These are phyloP conservation scores for Lacanobia wlatinum DNA, from an alignment of 2,888 invertebrate genomes.

Conservation along the genomic window DNA sequence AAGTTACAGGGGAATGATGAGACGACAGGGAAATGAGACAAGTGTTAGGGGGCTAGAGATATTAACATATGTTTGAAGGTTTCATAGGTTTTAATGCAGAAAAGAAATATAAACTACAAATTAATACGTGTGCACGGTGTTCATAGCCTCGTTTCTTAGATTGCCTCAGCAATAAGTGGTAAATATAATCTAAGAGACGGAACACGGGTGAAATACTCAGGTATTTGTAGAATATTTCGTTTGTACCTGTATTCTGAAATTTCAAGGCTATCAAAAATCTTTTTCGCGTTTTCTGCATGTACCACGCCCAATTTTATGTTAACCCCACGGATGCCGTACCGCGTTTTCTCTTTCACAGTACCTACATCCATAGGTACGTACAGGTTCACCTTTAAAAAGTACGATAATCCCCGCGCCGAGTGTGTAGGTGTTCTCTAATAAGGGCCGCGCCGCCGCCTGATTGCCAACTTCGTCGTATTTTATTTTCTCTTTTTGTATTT, in stretches of 20 bases:
- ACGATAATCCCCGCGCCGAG: slow-evolving; percentile 57
- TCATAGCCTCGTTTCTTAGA: too few species aligned
- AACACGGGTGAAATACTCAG: too few species aligned
- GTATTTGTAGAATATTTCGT: too few species aligned
- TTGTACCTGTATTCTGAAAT: too few species aligned
- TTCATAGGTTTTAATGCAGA: background rate
- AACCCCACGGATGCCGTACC: slow-evolving; percentile 7
- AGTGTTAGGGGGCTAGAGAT: slow-evolving; percentile 12
- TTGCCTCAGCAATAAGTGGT: too few species aligned
- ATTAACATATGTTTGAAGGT: background rate
- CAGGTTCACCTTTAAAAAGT: slow-evolving; percentile 50
- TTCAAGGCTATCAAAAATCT: too few species aligned
- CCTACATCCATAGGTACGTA: slow-evolving; percentile 5
- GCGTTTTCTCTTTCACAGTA: slow-evolving; percentile 5
- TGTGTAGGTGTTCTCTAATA: slow-evolving; percentile 74
- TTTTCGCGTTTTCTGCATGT: too few species aligned
- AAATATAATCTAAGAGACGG: too few species aligned
- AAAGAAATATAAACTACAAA: too few species aligned
- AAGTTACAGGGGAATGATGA: slow-evolving; percentile 48
- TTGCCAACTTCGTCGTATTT: slow-evolving; percentile 56
- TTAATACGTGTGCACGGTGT: too few species aligned
- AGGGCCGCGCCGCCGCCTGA: slow-evolving; percentile 66
- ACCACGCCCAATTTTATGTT: too few species aligned
- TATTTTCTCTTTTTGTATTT: slow-evolving; percentile 55
- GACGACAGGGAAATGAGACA: slow-evolving; percentile 41